A percentile compares a stretch with the other conserved stretches of the same genome.
Conservation (phyloP, 23 tunicate species). For the Clavelina lepadiformis region DNA sequence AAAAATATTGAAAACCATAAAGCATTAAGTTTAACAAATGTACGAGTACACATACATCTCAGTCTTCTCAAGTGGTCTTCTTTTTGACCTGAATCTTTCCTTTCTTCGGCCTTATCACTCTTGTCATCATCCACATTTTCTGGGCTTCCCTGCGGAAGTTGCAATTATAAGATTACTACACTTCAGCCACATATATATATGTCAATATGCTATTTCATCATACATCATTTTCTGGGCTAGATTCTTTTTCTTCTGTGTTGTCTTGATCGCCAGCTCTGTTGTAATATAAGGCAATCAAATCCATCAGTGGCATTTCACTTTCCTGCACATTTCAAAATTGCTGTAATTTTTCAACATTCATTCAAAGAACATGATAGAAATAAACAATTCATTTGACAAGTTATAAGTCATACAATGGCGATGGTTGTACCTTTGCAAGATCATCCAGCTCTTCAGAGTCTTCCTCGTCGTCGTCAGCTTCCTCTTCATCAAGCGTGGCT, state of each 20-base stretch:
- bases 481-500: conserved; percentile 67
- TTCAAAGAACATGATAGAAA: no score
- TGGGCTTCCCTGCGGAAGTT: no score
- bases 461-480: conserved; percentile 41
- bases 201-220: no score
- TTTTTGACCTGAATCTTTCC: no score
- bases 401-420: no score
- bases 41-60: conserved; percentile 21
- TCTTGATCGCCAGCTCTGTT: conserved; percentile 10
- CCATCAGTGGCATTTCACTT: conserved; percentile 78
- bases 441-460: conserved; percentile 65
- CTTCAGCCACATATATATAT: no score
- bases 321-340: no score
- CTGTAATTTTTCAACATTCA: no score
- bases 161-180: no score
- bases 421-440: conserved; percentile 56
- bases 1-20: no score
- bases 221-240: background rate
- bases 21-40: background rate
- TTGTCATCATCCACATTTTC: conserved; percentile 14
- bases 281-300: conserved; percentile 57
- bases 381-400: no score
- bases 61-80: conserved; percentile 19
- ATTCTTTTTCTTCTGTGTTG: conserved; percentile 10
- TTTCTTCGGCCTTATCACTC: conserved; percentile 14